phyloP scores from a whole-genome alignment of 2,888 invertebrate species.

The Lysandra coridon region DNA sequence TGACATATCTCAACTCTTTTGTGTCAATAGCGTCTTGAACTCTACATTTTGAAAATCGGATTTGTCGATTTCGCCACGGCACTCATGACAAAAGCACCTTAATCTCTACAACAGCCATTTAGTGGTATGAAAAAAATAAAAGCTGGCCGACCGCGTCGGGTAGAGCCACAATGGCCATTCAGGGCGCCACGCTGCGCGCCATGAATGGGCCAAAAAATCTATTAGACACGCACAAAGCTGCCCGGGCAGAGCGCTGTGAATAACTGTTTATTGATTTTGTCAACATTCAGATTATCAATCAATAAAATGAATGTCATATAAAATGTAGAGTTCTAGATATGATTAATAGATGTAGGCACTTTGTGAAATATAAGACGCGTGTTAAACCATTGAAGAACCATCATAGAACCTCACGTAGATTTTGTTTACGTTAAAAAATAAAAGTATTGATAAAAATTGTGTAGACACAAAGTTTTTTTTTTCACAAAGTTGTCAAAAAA shows the following conservation, averaged over 20 bases:
- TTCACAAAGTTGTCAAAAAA: too few species aligned
- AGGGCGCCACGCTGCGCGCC: constrained; percentile 72
- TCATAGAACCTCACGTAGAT: neutral
- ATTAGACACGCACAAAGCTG: constrained; percentile 76
- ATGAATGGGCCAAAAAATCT: constrained; percentile 78
- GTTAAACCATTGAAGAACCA: neutral
- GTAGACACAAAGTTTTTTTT: too few species aligned
- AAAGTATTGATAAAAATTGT: too few species aligned
- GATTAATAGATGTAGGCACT: neutral
- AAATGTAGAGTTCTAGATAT: neutral
- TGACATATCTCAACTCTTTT: constrained; percentile 72
- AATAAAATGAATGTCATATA: neutral
- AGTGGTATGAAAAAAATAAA: constrained; percentile 73
- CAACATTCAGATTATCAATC: constrained; percentile 18
- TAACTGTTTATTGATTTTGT: constrained; percentile 42
- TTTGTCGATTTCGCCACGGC: constrained; percentile 57
- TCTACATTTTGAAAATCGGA: constrained; percentile 41
- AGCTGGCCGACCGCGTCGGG: constrained; percentile 63
- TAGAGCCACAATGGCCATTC: constrained; percentile 73
- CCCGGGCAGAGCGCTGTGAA: constrained; percentile 54
- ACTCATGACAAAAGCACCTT: constrained; percentile 69
- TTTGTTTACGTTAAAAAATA: neutral
- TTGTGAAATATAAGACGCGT: neutral
- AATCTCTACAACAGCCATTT: constrained; percentile 79
- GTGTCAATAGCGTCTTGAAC: constrained; percentile 43